Evolutionary conservation across 1,140 invertebrate species (phyloP).

Genomic region (Maconellicoccus hirsutus): DNA sequence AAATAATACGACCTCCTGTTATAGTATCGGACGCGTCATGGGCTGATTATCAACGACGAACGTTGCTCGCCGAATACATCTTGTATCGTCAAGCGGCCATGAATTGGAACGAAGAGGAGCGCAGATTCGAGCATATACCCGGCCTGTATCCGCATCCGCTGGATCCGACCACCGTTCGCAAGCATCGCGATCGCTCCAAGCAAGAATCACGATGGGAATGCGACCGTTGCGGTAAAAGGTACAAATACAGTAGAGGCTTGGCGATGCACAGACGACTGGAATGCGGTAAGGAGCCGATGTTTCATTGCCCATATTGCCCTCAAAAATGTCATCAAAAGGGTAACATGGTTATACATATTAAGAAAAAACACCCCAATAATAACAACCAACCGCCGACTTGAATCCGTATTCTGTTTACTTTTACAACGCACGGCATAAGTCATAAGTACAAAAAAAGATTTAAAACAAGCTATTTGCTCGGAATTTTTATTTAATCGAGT

Average conservation of each 20-base stretch:
- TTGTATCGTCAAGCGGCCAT: slow-evolving; percentile 25
- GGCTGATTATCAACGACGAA: slow-evolving; percentile 25
- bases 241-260: slow-evolving; percentile 29
- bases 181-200: slow-evolving; percentile 23
- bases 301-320: slow-evolving; percentile 30
- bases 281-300: slow-evolving; percentile 30
- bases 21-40: slow-evolving; percentile 15
- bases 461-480: too few species aligned
- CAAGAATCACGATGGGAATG: slow-evolving; percentile 29
- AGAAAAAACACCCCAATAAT: slow-evolving; percentile 28
- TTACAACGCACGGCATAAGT: too few species aligned
- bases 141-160: slow-evolving; percentile 26
- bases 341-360: slow-evolving; percentile 29
- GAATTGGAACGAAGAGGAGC: slow-evolving; percentile 18
- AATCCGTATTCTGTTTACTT: not conserved
- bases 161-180: slow-evolving; percentile 24
- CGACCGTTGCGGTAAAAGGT: slow-evolving; percentile 29
- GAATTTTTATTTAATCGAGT: too few species aligned
- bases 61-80: slow-evolving; percentile 24
- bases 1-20: slow-evolving; percentile 17
- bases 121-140: slow-evolving; percentile 23
- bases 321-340: slow-evolving; percentile 30
- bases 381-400: slow-evolving; percentile 11
- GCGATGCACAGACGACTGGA: slow-evolving; percentile 29
- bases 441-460: too few species aligned